phyloP scores from a whole-genome alignment of 2,888 invertebrate genomes.

The Ormyrus nitidulus region DNA sequence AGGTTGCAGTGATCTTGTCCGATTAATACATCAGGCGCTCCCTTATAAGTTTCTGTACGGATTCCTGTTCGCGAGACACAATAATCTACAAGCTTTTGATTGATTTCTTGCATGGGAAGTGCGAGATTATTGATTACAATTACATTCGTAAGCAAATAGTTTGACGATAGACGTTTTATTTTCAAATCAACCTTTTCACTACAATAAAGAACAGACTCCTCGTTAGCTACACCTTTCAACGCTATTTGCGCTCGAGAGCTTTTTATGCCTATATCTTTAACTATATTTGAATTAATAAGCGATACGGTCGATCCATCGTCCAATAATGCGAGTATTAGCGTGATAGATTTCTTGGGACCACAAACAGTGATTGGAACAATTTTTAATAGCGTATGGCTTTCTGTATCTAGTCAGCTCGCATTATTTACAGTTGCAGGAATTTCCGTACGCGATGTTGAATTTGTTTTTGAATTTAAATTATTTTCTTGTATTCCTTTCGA shows the following conservation, averaged over 20 bases:
- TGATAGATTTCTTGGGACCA: background rate
- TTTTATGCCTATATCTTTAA: background rate
- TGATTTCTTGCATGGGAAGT: background rate
- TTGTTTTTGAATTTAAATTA: background rate
- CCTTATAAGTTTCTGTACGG: background rate
- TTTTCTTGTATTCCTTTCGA: background rate
- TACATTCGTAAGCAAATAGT: background rate
- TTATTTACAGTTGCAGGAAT: background rate
- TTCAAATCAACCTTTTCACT: background rate
- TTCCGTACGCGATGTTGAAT: background rate
- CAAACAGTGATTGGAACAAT: background rate
- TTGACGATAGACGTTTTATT: background rate
- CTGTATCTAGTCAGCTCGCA: background rate
- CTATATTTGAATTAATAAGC: background rate
- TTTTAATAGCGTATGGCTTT: background rate
- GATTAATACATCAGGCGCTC: background rate
- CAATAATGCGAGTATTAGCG: background rate
- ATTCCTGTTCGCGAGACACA: background rate
- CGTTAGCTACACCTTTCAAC: background rate
- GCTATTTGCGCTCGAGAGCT: background rate
- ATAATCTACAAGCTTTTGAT: background rate
- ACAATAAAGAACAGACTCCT: background rate
- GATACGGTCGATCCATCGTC: background rate
- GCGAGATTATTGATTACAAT: constrained; percentile 1
- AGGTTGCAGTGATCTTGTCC: constrained; percentile 11